These are phyloP conservation scores for Threskiornis aethiopicus DNA, from an alignment of 2,797 vertebrate species.

Conservation along the genomic window DNA sequence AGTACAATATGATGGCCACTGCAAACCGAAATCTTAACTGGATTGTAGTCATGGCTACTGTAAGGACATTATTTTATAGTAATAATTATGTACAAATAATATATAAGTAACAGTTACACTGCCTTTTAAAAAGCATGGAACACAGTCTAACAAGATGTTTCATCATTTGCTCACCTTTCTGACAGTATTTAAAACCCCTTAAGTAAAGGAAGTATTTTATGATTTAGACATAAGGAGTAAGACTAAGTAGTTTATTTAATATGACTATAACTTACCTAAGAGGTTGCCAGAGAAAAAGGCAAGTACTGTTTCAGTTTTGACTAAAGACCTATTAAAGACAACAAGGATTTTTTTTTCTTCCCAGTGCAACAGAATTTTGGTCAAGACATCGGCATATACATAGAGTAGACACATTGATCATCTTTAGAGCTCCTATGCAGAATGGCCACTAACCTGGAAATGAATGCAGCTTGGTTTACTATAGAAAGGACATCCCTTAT, in stretches of 20 bases:
- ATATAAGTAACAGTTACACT: not conserved
- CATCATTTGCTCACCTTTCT: not conserved
- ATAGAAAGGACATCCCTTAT: constrained; percentile 80
- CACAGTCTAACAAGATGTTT: not conserved
- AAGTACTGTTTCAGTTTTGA: not conserved
- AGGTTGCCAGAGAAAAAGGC: not conserved
- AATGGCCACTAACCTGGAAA: constrained; percentile 84
- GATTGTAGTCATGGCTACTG: not conserved
- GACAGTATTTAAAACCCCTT: not conserved
- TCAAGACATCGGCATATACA: not conserved
- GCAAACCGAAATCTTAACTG: not conserved
- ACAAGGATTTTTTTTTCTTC: not conserved
- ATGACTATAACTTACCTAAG: not conserved
- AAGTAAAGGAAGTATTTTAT: not conserved
- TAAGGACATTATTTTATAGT: not conserved
- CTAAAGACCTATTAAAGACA: not conserved
- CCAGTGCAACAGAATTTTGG: not conserved
- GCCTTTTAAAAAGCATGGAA: not conserved
- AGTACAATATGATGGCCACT: not conserved
- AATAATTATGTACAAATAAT: not conserved
- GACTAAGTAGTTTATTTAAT: not conserved
- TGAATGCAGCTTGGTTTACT: constrained; percentile 86
- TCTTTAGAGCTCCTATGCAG: not conserved
- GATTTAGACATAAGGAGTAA: not conserved
- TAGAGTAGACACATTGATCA: not conserved